A percentile compares a stretch with the other conserved stretches of the same genome.
Evolutionary conservation across 2,797 vertebrate species (phyloP).

Genomic region (Tarsius wallacei): DNA sequence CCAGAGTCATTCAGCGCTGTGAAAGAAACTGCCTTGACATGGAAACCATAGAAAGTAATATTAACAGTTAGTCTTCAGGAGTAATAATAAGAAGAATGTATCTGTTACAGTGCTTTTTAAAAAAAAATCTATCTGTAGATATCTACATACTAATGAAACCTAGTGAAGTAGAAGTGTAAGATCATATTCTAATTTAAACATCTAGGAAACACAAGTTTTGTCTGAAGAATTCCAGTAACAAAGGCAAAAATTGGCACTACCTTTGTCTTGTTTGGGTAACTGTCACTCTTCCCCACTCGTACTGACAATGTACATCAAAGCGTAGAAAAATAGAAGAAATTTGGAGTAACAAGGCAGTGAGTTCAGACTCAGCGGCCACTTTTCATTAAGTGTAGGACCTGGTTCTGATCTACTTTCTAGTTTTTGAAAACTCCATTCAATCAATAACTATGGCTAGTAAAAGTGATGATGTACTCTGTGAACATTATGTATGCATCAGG

Average conservation of each 20-base stretch:
- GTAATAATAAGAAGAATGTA: neutral
- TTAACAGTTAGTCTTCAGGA: neutral
- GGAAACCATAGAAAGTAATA: neutral
- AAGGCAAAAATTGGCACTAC: neutral
- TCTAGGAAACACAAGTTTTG: neutral
- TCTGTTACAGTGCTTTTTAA: too few relatives aligned
- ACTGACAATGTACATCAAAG: neutral
- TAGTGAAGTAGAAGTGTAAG: neutral
- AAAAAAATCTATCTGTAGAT: neutral
- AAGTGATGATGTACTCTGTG: neutral
- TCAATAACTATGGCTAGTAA: neutral
- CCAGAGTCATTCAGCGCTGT: neutral
- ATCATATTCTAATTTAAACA: neutral
- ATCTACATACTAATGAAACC: neutral
- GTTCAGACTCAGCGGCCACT: neutral
- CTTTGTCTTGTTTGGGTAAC: neutral
- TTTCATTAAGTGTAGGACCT: neutral
- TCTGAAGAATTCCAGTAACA: slow-evolving; percentile 14
- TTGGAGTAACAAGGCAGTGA: neutral
- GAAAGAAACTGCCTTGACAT: neutral
- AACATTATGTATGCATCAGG: neutral
- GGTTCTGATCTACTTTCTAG: neutral
- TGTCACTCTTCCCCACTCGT: neutral
- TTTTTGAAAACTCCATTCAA: slow-evolving; percentile 37
- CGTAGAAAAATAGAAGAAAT: slow-evolving; percentile 7